Evolutionary conservation across 2,888 invertebrate species (phyloP).

Genomic region (Xanthorhoe spadicearia): DNA sequence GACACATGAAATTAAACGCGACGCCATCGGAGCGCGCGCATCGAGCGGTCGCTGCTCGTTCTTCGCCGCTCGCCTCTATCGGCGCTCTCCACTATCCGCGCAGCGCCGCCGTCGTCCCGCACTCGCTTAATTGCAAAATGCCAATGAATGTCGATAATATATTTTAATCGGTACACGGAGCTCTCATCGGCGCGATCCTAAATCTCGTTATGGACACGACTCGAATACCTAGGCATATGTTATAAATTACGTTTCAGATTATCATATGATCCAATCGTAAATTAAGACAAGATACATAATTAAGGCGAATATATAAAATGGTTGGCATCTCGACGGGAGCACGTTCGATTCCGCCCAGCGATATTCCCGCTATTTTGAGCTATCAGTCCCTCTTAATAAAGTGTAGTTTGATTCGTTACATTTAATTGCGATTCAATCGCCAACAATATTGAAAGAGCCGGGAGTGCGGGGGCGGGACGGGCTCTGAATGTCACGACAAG

Average conservation of each 20-base stretch:
- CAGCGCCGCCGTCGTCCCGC: slow-evolving; percentile 60
- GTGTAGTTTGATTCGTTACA: slow-evolving; percentile 82
- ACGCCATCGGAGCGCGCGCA: slow-evolving; percentile 79
- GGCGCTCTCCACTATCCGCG: slow-evolving; percentile 46
- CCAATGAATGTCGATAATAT: slow-evolving; percentile 80
- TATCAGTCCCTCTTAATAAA: slow-evolving; percentile 81
- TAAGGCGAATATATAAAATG: slow-evolving; percentile 85
- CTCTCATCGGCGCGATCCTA: slow-evolving; percentile 77
- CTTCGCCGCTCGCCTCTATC: slow-evolving; percentile 51
- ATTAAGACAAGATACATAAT: slow-evolving; percentile 86
- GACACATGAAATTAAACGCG: slow-evolving; percentile 82
- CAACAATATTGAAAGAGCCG: slow-evolving; percentile 81
- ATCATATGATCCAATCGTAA: slow-evolving; percentile 85
- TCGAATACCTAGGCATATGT: slow-evolving; percentile 81
- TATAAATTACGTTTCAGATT: slow-evolving; percentile 83
- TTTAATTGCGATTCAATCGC: slow-evolving; percentile 84
- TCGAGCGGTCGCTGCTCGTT: slow-evolving; percentile 56
- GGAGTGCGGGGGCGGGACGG: slow-evolving; percentile 80
- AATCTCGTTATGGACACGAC: slow-evolving; percentile 83
- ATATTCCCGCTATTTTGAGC: slow-evolving; percentile 78
- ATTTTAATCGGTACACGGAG: slow-evolving; percentile 71
- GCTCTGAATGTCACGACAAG: slow-evolving; percentile 84
- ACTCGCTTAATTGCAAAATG: slow-evolving; percentile 80
- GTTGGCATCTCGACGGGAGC: slow-evolving; percentile 85
- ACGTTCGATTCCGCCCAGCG: slow-evolving; percentile 78